phyloP scores from a whole-genome alignment of 2,888 invertebrate genomes.

The Heliothis peltigera region DNA sequence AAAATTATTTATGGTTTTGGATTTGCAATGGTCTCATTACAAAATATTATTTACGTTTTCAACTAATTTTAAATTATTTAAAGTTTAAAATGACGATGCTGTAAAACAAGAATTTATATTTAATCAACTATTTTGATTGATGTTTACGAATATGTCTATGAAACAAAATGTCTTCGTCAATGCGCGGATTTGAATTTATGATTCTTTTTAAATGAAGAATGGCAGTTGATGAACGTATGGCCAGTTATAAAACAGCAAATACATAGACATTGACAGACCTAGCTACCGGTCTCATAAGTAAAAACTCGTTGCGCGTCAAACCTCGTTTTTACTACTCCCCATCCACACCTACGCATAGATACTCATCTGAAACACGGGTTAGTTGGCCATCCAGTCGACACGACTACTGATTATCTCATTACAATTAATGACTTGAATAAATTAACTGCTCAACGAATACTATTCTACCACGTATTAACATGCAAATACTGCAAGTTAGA shows the following conservation, averaged over 20 bases:
- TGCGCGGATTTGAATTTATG: too few relatives aligned
- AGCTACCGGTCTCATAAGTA: constrained; percentile 25
- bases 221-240: too few relatives aligned
- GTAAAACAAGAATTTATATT: too few relatives aligned
- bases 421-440: constrained; percentile 61
- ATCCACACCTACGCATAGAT: constrained; percentile 43
- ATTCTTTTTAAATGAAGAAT: too few relatives aligned
- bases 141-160: too few relatives aligned
- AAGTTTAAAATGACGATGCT: too few relatives aligned
- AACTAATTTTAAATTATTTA: too few relatives aligned
- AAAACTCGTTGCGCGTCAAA: constrained; percentile 41
- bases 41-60: too few relatives aligned
- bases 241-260: not conserved
- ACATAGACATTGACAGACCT: constrained; percentile 9
- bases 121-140: too few relatives aligned
- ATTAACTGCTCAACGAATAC: constrained; percentile 52
- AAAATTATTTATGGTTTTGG: not conserved
- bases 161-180: too few relatives aligned
- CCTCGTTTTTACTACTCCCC: constrained; percentile 26
- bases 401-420: constrained; percentile 62
- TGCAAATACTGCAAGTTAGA: constrained; percentile 62
- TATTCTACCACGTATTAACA: constrained; percentile 62
- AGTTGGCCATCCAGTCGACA: constrained; percentile 46
- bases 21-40: too few relatives aligned
- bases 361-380: constrained; percentile 47